Percentiles rank a stretch among this genome's conserved stretches.
Evolutionary conservation across 2,113 vertebrate genomes (phyloP).

Genomic region (Halichoerus grypus): DNA sequence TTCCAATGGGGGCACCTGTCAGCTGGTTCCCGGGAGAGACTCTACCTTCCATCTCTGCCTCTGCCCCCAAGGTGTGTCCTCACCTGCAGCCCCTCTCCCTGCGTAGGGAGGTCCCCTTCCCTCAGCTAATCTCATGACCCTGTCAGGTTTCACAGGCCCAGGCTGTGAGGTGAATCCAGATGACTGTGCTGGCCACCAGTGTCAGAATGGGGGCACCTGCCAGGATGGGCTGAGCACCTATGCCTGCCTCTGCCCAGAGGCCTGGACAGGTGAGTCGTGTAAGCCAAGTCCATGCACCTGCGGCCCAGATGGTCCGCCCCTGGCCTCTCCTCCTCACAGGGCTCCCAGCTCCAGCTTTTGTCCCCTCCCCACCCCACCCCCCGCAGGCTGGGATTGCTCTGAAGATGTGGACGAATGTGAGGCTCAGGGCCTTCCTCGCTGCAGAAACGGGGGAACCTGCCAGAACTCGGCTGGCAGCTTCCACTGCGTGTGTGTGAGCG

Average conservation of each 20-base stretch:
- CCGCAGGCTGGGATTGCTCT: conserved; percentile 81
- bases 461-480: conserved; percentile 79
- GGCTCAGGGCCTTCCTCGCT: conserved; percentile 19
- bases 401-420: conserved; percentile 82
- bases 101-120: not conserved
- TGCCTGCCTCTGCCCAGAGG: conserved; percentile 81
- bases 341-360: not conserved
- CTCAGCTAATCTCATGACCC: not conserved
- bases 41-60: conserved; percentile 79
- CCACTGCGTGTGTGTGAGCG: conserved; percentile 82
- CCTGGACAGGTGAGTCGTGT: conserved; percentile 80
- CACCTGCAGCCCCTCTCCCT: not conserved
- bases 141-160: conserved; percentile 82
- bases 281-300: not conserved
- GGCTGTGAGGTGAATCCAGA: conserved; percentile 83
- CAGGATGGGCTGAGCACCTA: conserved; percentile 80
- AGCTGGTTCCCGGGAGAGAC: conserved; percentile 32
- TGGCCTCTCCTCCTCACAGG: not conserved
- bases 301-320: too few species aligned
- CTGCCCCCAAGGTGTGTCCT: conserved; percentile 79
- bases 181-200: conserved; percentile 79
- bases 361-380: not conserved
- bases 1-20: conserved; percentile 79
- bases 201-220: conserved; percentile 82
- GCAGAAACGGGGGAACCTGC: conserved; percentile 84